A percentile compares a stretch with the other conserved stretches of the same genome.
These are phyloP conservation scores for Ichneumoninae sp. DNA, from an alignment of 2,888 invertebrate species.

Conservation along the genomic window DNA sequence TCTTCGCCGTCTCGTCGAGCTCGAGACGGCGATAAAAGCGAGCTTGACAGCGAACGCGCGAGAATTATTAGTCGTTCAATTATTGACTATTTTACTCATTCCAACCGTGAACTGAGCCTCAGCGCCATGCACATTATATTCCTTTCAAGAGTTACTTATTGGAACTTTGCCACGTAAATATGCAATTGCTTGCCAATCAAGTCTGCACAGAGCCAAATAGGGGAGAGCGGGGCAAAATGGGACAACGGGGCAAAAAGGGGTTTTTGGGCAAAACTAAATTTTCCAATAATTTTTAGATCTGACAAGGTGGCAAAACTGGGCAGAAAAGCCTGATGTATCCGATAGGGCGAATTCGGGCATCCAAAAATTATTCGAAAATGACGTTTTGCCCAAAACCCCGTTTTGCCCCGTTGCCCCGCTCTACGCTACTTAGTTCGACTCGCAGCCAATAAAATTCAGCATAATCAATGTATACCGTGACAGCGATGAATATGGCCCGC, in stretches of 20 bases:
- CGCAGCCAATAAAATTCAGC: not conserved
- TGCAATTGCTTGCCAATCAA: not conserved
- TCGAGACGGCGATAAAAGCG: not conserved
- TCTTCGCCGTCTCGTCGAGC: slow-evolving; percentile 20
- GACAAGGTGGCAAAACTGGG: no score
- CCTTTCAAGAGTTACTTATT: not conserved
- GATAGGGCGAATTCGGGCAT: no score
- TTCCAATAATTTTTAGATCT: no score
- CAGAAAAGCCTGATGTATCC: no score
- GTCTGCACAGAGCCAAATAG: not conserved
- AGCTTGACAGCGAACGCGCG: slow-evolving; percentile 2
- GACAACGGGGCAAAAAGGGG: no score
- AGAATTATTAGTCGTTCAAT: slow-evolving; percentile 46
- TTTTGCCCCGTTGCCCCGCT: no score
- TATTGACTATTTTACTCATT: slow-evolving; percentile 37
- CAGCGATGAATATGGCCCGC: no score
- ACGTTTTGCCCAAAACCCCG: no score
- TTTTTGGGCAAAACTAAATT: no score
- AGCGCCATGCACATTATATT: not conserved
- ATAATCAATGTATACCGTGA: not conserved
- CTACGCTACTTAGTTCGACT: not conserved
- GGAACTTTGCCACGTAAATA: not conserved
- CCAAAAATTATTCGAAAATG: no score
- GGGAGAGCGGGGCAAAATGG: no score
- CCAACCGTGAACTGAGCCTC: slow-evolving; percentile 24